phyloP scores from a whole-genome alignment of 2,888 invertebrate species.

The Drosophila mimica region DNA sequence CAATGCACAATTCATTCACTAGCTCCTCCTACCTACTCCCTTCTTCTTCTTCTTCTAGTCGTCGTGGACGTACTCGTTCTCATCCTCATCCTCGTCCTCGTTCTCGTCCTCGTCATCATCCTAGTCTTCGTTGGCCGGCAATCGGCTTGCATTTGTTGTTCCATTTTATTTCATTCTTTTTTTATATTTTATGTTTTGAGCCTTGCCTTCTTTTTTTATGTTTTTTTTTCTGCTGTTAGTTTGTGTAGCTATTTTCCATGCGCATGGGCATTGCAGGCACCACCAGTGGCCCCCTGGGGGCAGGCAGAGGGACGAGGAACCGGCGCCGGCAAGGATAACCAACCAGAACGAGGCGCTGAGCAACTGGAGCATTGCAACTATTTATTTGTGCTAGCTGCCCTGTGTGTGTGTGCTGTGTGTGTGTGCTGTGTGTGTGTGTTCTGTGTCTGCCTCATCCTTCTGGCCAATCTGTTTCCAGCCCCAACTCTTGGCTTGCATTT shows the following conservation, averaged over 20 bases:
- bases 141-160: conserved; percentile 59
- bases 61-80: conserved; percentile 11
- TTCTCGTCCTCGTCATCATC: neutral
- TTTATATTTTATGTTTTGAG: conserved; percentile 36
- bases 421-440: conserved; percentile 25
- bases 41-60: conserved; percentile 14
- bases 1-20: conserved; percentile 60
- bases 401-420: conserved; percentile 7
- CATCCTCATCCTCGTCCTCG: neutral
- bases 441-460: conserved; percentile 35
- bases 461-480: neutral
- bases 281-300: conserved; percentile 40
- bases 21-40: conserved; percentile 48
- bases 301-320: conserved; percentile 37
- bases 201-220: conserved; percentile 31
- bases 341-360: conserved; percentile 73
- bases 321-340: conserved; percentile 66
- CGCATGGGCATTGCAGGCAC: conserved; percentile 78
- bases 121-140: conserved; percentile 34
- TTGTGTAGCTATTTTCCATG: conserved; percentile 79
- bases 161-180: conserved; percentile 29
- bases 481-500: conserved; percentile 46
- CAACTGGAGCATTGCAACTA: conserved; percentile 76
- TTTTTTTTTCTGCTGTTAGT: conserved; percentile 56
- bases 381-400: conserved; percentile 68